Evolutionary conservation across 2,113 vertebrate species (phyloP).

Genomic region (Chloroceryle aenea): DNA sequence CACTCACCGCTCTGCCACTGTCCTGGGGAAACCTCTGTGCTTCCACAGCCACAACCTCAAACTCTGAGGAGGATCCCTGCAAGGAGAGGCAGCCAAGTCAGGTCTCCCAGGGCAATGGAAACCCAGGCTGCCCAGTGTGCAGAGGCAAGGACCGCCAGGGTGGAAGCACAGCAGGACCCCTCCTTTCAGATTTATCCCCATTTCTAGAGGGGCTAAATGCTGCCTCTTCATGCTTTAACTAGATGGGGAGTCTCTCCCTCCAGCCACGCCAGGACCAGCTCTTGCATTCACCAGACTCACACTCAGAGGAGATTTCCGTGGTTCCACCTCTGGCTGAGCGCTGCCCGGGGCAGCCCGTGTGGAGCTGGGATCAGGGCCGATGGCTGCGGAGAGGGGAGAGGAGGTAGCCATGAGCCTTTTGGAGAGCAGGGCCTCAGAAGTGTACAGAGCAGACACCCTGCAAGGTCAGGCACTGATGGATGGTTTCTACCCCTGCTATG

Average conservation of each 20-base stretch:
- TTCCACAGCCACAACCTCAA: constrained; percentile 83
- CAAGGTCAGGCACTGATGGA: neutral
- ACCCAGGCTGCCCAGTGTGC: rapidly evolving
- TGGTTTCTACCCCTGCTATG: neutral
- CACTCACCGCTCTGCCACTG: constrained; percentile 80
- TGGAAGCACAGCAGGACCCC: neutral
- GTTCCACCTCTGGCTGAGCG: neutral
- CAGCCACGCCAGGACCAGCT: neutral
- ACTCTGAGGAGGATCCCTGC: constrained; percentile 89
- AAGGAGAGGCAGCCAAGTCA: neutral
- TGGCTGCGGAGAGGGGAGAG: constrained; percentile 48
- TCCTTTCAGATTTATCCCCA: neutral
- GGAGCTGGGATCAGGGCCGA: constrained; percentile 20
- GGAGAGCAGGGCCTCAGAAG: neutral
- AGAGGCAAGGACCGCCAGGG: neutral
- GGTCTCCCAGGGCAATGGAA: neutral
- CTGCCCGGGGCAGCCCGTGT: neutral
- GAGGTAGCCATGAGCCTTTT: neutral
- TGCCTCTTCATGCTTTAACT: neutral
- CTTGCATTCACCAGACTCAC: constrained; percentile 59
- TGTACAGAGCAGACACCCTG: neutral
- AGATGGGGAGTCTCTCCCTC: neutral
- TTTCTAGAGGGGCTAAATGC: neutral
- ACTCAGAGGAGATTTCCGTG: constrained; percentile 70
- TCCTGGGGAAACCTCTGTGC: constrained; percentile 69